Conservation (phyloP, 2,113 vertebrate genomes). For the Thryonomys swinderianus region DNA sequence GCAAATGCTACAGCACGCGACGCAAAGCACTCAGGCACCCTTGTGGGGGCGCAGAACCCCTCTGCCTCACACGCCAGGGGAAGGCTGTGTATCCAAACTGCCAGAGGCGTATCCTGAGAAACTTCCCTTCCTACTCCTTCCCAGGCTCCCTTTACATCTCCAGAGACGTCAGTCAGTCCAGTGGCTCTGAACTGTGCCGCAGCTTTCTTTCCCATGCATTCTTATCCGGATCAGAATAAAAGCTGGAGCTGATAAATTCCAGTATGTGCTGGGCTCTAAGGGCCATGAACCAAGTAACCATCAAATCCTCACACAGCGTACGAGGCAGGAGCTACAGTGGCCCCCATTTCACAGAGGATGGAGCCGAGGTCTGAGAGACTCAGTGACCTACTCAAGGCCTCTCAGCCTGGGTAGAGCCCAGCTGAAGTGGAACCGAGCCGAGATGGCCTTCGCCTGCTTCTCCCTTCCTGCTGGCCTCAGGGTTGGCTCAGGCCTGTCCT, state of each 20-base stretch:
- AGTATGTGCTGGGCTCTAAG: background rate
- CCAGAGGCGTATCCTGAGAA: background rate
- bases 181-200: background rate
- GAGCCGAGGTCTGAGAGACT: slow-evolving; percentile 32
- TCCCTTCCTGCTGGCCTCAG: background rate
- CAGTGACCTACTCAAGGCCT: background rate
- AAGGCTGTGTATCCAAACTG: too few species aligned
- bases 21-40: background rate
- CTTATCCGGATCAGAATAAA: background rate
- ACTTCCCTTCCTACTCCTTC: background rate
- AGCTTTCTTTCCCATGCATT: background rate
- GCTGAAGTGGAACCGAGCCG: background rate
- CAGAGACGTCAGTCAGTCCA: background rate
- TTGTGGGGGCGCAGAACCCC: background rate
- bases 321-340: too few species aligned
- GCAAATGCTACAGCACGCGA: background rate
- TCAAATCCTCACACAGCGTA: background rate
- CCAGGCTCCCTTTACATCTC: background rate
- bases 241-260: background rate
- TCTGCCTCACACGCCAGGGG: too few species aligned
- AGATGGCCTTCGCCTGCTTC: rapidly evolving
- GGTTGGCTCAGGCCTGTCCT: background rate
- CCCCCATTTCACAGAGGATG: background rate
- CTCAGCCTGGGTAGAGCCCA: background rate
- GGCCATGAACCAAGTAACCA: background rate